Evolutionary conservation across 2,888 invertebrate genomes (phyloP), one percentile per base, ranked within the genome.

Genomic region (Conistra vaccinii): DNA sequence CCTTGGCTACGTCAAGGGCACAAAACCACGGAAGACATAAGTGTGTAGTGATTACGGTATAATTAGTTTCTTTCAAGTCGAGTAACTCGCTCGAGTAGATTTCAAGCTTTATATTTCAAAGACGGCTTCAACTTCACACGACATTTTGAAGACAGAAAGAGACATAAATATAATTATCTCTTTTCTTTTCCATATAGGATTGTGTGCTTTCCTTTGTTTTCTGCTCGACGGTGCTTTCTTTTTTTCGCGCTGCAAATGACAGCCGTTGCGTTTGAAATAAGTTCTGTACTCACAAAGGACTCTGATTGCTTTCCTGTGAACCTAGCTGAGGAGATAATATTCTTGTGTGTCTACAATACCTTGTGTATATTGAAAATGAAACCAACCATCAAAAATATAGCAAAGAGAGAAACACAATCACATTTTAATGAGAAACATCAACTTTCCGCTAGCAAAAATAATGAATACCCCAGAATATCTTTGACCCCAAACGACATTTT

Each of bases 41-140:
- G 57, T 60, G 29, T 61, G 26, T 62, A 63, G 62, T 68, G 26
- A 66, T 58, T 23, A 71, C 39, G n/a, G 23, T 68, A 45, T 72
- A 78, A 67, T 75, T 67, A 62, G 53, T 83, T 72, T 69, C 69
- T 42, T 69, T 68, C 35, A 70, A 53, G 55, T 60, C 26, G 9
- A 57, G 45, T 65, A 62, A 42, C 39, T 57, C 17, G 9, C 39
- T 3, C 3, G 60, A 48, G 60, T n/a, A 63, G 42, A 35, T 57
- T 76, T 72, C 23, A 14, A 68, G 68, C 26, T 61, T 62, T 53
- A 45, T 35, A 55, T 74, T 61, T 66, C 65, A 83, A 83, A 71
- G 60, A 53, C 39, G 14, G 12, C 48, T 63, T 57, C n/a, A 35
- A 45, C 29, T 67, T 68, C 14, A 29, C 32, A 55, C 20, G 29